Evolutionary conservation across 2,113 vertebrate genomes (phyloP), one percentile per base, ranked within the genome.

Genomic region (Platichthys stellatus): DNA sequence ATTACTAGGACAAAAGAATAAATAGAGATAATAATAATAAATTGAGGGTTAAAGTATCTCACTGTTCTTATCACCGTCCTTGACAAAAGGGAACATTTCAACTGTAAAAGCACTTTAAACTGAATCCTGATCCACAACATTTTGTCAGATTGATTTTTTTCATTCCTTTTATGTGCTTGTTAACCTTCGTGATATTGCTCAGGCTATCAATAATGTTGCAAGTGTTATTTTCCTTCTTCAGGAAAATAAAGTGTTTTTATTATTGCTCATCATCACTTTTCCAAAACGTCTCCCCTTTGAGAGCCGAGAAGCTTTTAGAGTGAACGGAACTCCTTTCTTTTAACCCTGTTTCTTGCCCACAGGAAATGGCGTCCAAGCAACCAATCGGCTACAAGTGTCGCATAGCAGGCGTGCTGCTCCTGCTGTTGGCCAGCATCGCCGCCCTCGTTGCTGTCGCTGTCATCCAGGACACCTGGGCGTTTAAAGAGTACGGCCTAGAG

Each of bases 361-460:
- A 93, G 92, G 83, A 93, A 88, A 95, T 95, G 88, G 88, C 92
- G 53, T 31, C 31, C 31, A 31, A 31, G 31, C 31, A 31, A 7
- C 31, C 31, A 31, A 31, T 31, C 31, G 31, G 31, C 31, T 94
- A 92, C 76, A 94, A 90, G 77, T 94, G 94, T 88, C 93, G 92
- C 2, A 90, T 95, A 31, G 89, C 88, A 62, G 65, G 90, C 23
- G 92, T 96, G 56, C 59, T 95, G 49, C 86, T 94, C 47, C 91
- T 96, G 76, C 90, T 99, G 63, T 71, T 97, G 63, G 85, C 93
- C 57, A 97, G 97, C 40, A 69, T 97, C n/a, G 92, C 94, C 14
- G 95, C 96, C 61, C 93, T 99, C 3, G 84, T 96, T 72, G 78
- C 95, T 26, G 92, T 99, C 74, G 92, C 95, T 0, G 85, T 97